Percentiles rank a stretch among this genome's conserved stretches.
Evolutionary conservation across 2,797 vertebrate species (phyloP).

Genomic region (Peromyscus attwateri): DNA sequence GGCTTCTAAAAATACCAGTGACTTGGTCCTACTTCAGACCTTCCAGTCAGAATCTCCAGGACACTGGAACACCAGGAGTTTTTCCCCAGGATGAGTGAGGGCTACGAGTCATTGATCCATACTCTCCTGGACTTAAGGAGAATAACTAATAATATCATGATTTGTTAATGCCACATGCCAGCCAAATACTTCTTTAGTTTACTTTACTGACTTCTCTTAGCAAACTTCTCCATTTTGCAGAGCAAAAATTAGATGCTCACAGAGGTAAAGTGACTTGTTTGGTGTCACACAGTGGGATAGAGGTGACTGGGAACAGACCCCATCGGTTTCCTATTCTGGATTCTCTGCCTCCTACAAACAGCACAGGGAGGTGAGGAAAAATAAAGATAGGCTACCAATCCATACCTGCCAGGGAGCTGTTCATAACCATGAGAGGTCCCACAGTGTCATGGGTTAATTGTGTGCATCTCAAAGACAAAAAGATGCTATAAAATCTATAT

Average conservation of each 20-base stretch:
- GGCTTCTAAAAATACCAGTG: conserved; percentile 47
- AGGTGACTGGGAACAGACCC: neutral
- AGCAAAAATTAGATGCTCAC: neutral
- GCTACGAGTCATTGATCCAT: neutral
- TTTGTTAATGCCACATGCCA: neutral
- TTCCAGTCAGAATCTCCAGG: neutral
- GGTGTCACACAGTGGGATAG: neutral
- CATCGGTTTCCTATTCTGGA: neutral
- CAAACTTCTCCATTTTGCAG: neutral
- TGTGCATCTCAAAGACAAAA: neutral
- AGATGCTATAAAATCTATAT: neutral
- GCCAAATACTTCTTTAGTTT: conserved; percentile 1
- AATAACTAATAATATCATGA: neutral
- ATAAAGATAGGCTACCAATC: neutral
- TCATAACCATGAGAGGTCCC: neutral
- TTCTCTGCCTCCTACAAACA: neutral
- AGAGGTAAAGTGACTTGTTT: neutral
- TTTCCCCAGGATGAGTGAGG: neutral
- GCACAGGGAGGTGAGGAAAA: neutral
- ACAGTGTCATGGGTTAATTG: neutral
- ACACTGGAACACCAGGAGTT: neutral
- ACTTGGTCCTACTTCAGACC: neutral
- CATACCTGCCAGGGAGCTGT: neutral
- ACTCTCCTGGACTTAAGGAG: neutral
- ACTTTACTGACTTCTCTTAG: conserved; percentile 32